These are phyloP conservation scores for Temnothorax ravouxi DNA, from an alignment of 2,888 invertebrate genomes.

Conservation along the genomic window DNA sequence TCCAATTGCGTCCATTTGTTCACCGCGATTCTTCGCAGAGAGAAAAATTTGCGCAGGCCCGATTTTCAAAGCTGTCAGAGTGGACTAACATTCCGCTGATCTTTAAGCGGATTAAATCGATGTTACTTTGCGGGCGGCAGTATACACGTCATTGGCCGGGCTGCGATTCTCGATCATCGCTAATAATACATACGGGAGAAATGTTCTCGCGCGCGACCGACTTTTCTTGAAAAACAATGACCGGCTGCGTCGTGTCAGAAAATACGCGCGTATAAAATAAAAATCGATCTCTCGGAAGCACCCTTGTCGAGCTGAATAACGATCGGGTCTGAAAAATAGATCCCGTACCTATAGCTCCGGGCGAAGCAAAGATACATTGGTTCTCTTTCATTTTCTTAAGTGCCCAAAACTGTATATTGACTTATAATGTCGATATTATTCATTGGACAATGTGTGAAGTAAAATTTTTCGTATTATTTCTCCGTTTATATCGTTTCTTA, in stretches of 20 bases:
- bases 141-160: not conserved
- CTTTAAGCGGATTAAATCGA: not conserved
- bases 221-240: constrained; percentile 50
- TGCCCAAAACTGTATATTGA: not conserved
- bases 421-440: not conserved
- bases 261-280: constrained; percentile 25
- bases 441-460: not conserved
- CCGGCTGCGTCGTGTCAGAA: not conserved
- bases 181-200: constrained; percentile 49
- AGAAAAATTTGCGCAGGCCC: not conserved
- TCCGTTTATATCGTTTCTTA: not conserved
- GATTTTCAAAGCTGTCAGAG: not conserved
- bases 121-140: not conserved
- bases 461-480: not conserved
- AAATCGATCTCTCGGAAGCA: not conserved
- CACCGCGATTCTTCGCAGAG: no score
- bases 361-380: not conserved
- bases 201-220: constrained; percentile 52
- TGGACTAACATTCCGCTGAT: not conserved
- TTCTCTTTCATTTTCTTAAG: not conserved
- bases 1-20: not conserved
- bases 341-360: no score
- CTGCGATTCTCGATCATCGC: constrained; percentile 41
- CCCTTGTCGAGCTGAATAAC: not conserved
- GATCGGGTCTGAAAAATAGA: not conserved